A percentile compares a stretch with the other conserved stretches of the same genome.
Conservation (phyloP, 2,113 vertebrate genomes). For the Epinephelus cyanopodus region DNA sequence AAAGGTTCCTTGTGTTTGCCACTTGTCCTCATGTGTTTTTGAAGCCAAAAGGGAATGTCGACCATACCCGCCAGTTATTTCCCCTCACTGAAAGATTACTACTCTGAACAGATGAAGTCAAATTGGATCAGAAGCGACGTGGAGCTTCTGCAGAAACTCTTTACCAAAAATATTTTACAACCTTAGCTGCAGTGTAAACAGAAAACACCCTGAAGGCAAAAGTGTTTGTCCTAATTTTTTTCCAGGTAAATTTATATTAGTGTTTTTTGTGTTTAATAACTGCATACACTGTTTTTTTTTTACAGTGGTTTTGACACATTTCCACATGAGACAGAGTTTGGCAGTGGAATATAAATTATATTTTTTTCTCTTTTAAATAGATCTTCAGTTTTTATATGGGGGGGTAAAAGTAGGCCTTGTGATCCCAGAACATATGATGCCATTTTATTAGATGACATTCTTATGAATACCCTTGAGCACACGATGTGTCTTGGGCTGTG, state of each 20-base stretch:
- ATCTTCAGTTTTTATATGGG: background rate
- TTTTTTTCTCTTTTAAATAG: background rate
- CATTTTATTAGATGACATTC: background rate
- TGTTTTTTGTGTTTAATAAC: background rate
- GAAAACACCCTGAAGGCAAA: background rate
- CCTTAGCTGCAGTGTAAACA: background rate
- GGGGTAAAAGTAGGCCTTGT: no score
- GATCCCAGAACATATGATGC: background rate
- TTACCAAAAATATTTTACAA: slow-evolving; percentile 2
- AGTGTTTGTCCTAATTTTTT: background rate
- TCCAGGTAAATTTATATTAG: background rate
- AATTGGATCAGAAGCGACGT: background rate
- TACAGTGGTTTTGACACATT: background rate
- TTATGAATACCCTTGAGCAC: no score
- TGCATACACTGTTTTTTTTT: background rate
- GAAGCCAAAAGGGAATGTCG: background rate
- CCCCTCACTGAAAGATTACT: background rate
- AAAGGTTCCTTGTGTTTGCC: background rate
- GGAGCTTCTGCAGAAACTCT: background rate
- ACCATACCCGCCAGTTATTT: background rate
- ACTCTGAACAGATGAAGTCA: background rate
- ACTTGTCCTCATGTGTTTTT: background rate
- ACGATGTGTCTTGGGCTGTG: background rate
- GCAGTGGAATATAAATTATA: background rate
- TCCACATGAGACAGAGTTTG: background rate